Evolutionary conservation across 2,797 vertebrate genomes (phyloP).

Genomic region (Enteromius fasciolatus): DNA sequence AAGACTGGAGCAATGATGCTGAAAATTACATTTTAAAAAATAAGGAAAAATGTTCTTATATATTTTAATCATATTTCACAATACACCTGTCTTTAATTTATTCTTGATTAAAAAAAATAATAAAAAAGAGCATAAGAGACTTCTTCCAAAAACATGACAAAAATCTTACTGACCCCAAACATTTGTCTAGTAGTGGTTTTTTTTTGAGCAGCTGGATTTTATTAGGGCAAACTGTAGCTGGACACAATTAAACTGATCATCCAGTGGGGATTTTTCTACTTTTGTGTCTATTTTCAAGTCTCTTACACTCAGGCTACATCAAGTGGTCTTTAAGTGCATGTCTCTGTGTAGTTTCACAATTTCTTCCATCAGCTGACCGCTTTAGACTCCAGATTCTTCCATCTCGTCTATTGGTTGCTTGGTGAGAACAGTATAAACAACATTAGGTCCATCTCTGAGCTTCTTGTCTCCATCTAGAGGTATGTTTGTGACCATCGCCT

Average conservation of each 20-base stretch:
- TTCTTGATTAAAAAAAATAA: background rate
- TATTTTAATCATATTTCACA: background rate
- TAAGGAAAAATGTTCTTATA: background rate
- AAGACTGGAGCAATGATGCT: background rate
- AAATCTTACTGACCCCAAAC: background rate
- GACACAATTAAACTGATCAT: background rate
- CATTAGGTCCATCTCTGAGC: slow-evolving; percentile 66
- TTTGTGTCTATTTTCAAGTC: background rate
- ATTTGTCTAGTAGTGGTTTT: background rate
- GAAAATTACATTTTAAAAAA: background rate
- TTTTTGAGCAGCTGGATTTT: background rate
- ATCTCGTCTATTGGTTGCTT: slow-evolving; percentile 20
- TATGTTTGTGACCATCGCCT: slow-evolving; percentile 72
- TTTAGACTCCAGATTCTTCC: background rate
- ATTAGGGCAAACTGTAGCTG: background rate
- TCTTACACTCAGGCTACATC: background rate
- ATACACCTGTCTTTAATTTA: background rate
- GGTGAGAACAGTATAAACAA: slow-evolving; percentile 72
- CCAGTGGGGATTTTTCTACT: background rate
- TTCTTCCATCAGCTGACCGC: background rate
- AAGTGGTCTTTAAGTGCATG: background rate
- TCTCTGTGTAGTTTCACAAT: background rate
- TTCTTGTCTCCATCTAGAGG: slow-evolving; percentile 70
- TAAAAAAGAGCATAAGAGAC: background rate
- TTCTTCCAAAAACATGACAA: background rate